Evolutionary conservation across 2,888 invertebrate species (phyloP), one percentile per base, ranked within the genome.

Genomic region (Mylabris sibirica): DNA sequence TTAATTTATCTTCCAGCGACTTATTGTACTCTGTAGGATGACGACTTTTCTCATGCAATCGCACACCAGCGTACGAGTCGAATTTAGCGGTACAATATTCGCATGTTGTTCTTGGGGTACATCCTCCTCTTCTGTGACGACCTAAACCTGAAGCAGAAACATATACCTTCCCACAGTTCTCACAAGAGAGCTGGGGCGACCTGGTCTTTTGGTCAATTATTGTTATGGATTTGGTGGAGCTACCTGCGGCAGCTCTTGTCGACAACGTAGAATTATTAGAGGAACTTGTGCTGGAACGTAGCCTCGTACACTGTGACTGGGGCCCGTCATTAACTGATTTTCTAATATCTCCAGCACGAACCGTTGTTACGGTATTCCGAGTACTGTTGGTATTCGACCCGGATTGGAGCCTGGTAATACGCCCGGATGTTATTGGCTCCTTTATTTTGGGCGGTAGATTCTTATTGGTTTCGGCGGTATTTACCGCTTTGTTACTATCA

Each of bases 1-100:
- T 38, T 11, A 38, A 11, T 38, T 38, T 38, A 3, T 9, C 38
- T 8, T 38, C 38, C 12, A 38, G 3, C 9, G 1, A 3, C 6
- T 14, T 9, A 12, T 38, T 38, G 9, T 38, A 38, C 6, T 38
- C 38, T 2, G 6, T 8, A 0, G 38, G 3, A 14, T 38, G 38
- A 12, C 38, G 38, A 11, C 3, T 3, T 12, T 38, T 38, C 89
- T 89, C 88, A 89, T 87, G 85, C 66, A 66, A 67, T 66, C 71
- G 71, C 71, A 75, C 74, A 72, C 59, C 22, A 11, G 22, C 59
- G 6, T 38, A 38, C 3, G 38, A 38, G 3, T 8, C 38, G 14
- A 38, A 38, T 0, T 3, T 11, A 38, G 38, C 38, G 3, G 9
- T 2, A 14, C 38, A 38, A 14, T 11, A 38, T 2, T 14, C 38